Evolutionary conservation across 2,797 vertebrate species (phyloP).

Genomic region (Helarctos malayanus): DNA sequence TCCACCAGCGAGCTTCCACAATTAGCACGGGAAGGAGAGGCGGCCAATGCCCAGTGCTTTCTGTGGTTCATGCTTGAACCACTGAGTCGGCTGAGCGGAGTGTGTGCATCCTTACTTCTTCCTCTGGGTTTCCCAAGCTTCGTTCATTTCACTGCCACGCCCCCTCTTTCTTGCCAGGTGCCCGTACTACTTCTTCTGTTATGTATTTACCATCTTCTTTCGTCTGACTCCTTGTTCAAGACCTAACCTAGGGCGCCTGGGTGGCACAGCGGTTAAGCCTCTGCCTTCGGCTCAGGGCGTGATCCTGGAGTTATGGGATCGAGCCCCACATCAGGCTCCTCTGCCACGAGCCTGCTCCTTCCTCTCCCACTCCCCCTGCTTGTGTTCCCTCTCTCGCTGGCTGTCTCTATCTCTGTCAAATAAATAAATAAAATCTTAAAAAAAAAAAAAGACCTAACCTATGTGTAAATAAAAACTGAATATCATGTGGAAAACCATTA

Average conservation of each 20-base stretch:
- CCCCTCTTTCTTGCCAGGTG: background rate
- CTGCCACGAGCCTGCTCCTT: too few relatives aligned
- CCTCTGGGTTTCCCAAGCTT: background rate
- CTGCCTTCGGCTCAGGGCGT: too few relatives aligned
- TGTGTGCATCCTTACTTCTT: background rate
- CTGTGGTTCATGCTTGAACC: background rate
- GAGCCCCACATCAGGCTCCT: too few relatives aligned
- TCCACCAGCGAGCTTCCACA: background rate
- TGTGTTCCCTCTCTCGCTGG: too few relatives aligned
- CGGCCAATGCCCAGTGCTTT: background rate
- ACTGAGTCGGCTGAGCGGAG: background rate
- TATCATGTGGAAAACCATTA: slow-evolving; percentile 12
- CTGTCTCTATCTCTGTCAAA: too few relatives aligned
- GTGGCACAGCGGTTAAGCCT: too few relatives aligned
- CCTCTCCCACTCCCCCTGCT: too few relatives aligned
- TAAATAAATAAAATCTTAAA: too few relatives aligned
- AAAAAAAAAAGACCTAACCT: background rate
- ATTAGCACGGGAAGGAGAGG: background rate
- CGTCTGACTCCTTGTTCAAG: background rate
- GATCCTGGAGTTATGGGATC: too few relatives aligned
- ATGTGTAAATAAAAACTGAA: background rate
- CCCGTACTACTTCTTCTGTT: background rate
- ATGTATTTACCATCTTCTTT: slow-evolving; percentile 15
- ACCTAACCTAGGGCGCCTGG: background rate
- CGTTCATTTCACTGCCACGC: background rate